Evolutionary conservation across 2,888 invertebrate genomes (phyloP).

Genomic region (Leptinotarsa haldemani): DNA sequence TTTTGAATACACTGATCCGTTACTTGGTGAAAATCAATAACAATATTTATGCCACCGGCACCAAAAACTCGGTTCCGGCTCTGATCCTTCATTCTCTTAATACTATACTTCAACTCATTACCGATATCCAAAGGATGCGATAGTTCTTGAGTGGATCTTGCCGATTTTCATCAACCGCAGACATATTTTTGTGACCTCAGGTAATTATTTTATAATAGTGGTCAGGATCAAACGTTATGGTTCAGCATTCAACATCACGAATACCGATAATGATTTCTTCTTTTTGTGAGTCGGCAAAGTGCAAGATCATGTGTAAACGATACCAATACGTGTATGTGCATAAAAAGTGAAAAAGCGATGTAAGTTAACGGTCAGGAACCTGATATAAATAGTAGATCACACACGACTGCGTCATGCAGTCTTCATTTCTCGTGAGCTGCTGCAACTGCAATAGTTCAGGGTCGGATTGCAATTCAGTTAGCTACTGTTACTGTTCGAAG

Average conservation of each 20-base stretch:
- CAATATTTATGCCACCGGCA: not conserved
- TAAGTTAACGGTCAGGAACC: constrained; percentile 38
- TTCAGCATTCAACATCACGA: constrained; percentile 37
- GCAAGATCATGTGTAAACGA: constrained; percentile 38
- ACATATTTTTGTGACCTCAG: constrained; percentile 11
- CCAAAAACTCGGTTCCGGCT: not conserved
- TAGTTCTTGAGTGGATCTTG: not conserved
- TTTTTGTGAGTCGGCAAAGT: constrained; percentile 34
- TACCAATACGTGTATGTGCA: constrained; percentile 31
- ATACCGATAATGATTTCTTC: constrained; percentile 36
- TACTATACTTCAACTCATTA: not conserved
- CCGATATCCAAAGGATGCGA: not conserved
- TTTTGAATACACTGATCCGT: too few species aligned
- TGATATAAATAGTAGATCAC: constrained; percentile 48
- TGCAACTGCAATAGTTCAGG: constrained; percentile 17
- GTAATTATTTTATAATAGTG: constrained; percentile 29
- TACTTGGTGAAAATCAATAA: too few species aligned
- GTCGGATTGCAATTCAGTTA: not conserved
- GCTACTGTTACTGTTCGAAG: too few species aligned
- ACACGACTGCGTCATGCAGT: constrained; percentile 36
- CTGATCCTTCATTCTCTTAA: not conserved
- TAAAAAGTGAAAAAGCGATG: constrained; percentile 35
- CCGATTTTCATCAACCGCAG: not conserved
- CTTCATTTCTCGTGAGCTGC: constrained; percentile 25
- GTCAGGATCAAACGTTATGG: constrained; percentile 21